A percentile compares a stretch with the other conserved stretches of the same genome.
phyloP scores from a whole-genome alignment of 2,797 vertebrate species.

The Esox lucius region DNA sequence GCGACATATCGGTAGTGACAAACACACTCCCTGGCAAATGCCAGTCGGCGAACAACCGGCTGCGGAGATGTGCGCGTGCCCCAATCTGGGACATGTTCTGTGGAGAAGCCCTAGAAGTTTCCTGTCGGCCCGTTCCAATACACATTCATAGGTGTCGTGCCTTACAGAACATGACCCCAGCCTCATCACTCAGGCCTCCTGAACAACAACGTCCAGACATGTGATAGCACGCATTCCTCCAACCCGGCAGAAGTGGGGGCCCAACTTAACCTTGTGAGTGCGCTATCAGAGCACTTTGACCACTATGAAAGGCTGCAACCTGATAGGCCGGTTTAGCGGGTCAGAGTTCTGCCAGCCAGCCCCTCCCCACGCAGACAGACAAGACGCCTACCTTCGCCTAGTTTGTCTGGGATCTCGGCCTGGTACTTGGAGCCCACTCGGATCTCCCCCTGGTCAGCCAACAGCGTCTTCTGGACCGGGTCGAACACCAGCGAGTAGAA shows the following conservation, averaged over 20 bases:
- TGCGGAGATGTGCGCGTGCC: too few relatives aligned
- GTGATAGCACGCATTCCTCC: neutral
- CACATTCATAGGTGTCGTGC: neutral
- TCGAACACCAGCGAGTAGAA: slow-evolving; percentile 96
- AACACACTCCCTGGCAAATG: neutral
- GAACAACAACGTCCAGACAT: neutral
- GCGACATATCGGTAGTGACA: neutral
- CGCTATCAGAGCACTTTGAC: neutral
- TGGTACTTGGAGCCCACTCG: slow-evolving; percentile 94
- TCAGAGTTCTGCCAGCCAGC: slow-evolving; percentile 1
- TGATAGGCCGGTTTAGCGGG: neutral
- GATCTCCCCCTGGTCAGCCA: slow-evolving; percentile 94
- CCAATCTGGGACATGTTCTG: too few relatives aligned
- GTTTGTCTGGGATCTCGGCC: slow-evolving; percentile 91
- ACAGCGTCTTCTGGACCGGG: slow-evolving; percentile 90
- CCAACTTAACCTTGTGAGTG: neutral
- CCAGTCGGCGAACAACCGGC: too few relatives aligned
- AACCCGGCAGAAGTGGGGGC: neutral
- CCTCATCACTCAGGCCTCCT: neutral
- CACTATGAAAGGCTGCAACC: neutral
- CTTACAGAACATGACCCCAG: neutral
- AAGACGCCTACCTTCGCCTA: slow-evolving; percentile 79
- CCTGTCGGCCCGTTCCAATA: neutral
- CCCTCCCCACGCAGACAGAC: neutral
- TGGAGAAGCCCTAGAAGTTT: too few relatives aligned